phyloP scores from a whole-genome alignment of 2,797 vertebrate species.

The Sciurus vulgaris region DNA sequence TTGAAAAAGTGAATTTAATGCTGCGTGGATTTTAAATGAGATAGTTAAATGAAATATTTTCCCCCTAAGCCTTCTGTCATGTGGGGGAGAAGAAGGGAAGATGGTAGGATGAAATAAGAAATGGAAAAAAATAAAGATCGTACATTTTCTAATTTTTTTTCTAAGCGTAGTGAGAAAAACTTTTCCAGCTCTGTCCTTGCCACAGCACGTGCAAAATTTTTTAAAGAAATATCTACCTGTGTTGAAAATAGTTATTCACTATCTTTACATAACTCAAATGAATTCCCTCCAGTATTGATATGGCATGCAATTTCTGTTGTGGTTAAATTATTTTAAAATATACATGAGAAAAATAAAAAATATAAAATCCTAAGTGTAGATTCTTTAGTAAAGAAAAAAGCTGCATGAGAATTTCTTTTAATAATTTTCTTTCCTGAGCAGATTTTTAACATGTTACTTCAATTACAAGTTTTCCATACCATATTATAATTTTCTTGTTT shows the following conservation, averaged over 20 bases:
- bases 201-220: not conserved
- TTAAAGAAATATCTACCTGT: conserved; percentile 61
- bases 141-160: not conserved
- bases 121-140: not conserved
- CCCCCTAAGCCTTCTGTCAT: not conserved
- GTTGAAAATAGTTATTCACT: conserved; percentile 31
- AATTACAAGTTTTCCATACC: not conserved
- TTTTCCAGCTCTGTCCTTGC: not conserved
- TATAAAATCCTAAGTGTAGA: not conserved
- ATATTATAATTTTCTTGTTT: not conserved
- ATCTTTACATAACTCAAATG: conserved; percentile 67
- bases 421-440: not conserved
- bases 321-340: conserved; percentile 19
- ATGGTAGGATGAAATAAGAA: not conserved
- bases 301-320: not conserved
- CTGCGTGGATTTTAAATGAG: not conserved
- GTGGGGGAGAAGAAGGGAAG: not conserved
- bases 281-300: conserved; percentile 42
- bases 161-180: not conserved
- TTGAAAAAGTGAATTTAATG: not conserved
- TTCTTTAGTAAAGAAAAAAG: conserved; percentile 21
- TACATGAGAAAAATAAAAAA: not conserved
- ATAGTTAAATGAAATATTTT: conserved; percentile 13
- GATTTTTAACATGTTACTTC: not conserved
- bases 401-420: not conserved